These are phyloP conservation scores for Julus scandinavius DNA, from an alignment of 2,888 invertebrate genomes.

Conservation along the genomic window DNA sequence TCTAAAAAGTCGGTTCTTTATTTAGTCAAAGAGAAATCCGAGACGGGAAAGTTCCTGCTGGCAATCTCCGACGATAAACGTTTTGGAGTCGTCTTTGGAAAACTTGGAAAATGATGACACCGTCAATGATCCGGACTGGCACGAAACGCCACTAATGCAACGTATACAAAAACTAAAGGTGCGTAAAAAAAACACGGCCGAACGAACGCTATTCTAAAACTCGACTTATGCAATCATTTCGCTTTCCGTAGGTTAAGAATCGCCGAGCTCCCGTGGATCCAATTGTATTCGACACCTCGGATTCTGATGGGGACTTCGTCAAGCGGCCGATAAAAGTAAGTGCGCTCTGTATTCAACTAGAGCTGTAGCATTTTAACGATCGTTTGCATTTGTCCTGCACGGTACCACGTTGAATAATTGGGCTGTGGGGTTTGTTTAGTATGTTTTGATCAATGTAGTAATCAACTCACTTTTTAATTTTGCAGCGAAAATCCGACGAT, in stretches of 20 bases:
- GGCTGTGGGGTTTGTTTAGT: too few relatives aligned
- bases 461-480: background rate
- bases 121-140: slow-evolving; percentile 77
- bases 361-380: background rate
- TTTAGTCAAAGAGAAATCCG: background rate
- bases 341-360: background rate
- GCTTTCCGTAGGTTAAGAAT: background rate
- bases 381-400: background rate
- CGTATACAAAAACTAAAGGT: slow-evolving; percentile 65
- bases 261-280: background rate
- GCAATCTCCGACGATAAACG: background rate
- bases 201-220: background rate
- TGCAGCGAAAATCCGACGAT: slow-evolving; percentile 46
- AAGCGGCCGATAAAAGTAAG: background rate
- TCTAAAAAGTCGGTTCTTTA: background rate
- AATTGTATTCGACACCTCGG: background rate
- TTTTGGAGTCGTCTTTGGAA: background rate
- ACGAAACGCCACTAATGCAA: slow-evolving; percentile 74
- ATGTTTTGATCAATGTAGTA: too few relatives aligned
- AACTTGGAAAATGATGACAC: background rate
- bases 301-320: background rate
- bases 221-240: background rate
- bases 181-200: background rate
- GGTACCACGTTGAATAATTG: too few relatives aligned
- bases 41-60: too few relatives aligned